These are phyloP conservation scores for Jaculus jaculus DNA, from an alignment of 2,113 vertebrate genomes.

Conservation along the genomic window DNA sequence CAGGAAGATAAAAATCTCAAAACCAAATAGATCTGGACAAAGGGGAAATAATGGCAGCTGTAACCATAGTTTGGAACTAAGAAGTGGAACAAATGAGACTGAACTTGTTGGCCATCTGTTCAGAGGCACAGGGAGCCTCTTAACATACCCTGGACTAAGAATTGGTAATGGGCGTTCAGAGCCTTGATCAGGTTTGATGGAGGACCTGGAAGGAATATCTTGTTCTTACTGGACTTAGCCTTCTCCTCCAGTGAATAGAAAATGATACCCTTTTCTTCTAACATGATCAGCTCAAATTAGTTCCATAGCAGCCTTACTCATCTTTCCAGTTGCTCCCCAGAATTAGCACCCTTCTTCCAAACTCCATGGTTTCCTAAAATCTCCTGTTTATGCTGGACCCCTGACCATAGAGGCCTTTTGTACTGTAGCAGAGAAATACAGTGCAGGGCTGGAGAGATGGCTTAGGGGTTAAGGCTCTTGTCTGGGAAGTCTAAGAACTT, in stretches of 20 bases:
- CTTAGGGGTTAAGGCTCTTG: no score
- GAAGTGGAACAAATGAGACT: slow-evolving; percentile 61
- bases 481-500: no score
- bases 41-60: slow-evolving; percentile 58
- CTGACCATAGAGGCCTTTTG: background rate
- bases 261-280: background rate
- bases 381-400: background rate
- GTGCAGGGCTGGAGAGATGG: background rate
- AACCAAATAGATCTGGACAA: slow-evolving; percentile 52
- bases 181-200: background rate
- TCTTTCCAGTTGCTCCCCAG: background rate
- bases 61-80: slow-evolving; percentile 57
- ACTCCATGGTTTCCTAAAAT: background rate
- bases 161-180: background rate
- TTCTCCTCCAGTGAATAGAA: background rate
- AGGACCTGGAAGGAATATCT: background rate
- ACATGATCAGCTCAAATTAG: background rate
- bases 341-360: background rate
- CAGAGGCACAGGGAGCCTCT: background rate
- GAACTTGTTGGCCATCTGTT: slow-evolving; percentile 65
- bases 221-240: background rate
- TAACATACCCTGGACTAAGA: background rate
- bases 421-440: background rate
- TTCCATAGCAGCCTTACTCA: background rate
- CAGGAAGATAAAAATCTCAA: slow-evolving; percentile 65